Conservation (phyloP, 2,888 invertebrate genomes). For the Folsomia manolachei region DNA sequence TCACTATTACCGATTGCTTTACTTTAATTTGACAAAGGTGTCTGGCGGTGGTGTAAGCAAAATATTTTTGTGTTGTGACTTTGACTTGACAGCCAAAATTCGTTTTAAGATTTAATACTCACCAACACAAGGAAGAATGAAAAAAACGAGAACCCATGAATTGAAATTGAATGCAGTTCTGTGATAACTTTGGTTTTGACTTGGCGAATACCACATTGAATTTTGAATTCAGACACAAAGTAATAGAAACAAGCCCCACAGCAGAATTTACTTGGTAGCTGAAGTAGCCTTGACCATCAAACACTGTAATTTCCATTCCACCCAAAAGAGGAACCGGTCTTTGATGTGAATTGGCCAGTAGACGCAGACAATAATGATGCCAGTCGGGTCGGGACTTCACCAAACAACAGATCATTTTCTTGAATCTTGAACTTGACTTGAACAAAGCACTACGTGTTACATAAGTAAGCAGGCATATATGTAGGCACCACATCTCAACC, state of each 20-base stretch:
- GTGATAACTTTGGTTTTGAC: background rate
- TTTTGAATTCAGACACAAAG: background rate
- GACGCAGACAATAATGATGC: constrained; percentile 14
- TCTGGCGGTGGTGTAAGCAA: too few relatives aligned
- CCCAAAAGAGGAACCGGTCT: constrained; percentile 15
- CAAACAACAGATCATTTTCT: constrained; percentile 11
- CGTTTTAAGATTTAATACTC: background rate
- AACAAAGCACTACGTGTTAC: background rate
- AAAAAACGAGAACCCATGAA: background rate
- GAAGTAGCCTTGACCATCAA: constrained; percentile 5
- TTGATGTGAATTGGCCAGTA: constrained; percentile 18
- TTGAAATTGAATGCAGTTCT: constrained; percentile 7
- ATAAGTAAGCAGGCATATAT: too few relatives aligned
- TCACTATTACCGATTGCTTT: too few relatives aligned
- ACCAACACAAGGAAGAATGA: too few relatives aligned
- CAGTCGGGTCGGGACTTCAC: background rate
- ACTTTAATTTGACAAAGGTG: too few relatives aligned
- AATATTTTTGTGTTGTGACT: background rate
- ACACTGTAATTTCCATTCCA: constrained; percentile 6
- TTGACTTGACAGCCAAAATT: background rate
- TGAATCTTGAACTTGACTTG: background rate
- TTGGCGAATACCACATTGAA: background rate
- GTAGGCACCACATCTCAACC: too few relatives aligned
- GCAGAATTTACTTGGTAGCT: constrained; percentile 8
- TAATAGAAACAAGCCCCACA: constrained; percentile 6